Base-by-base conservation (phyloP, 2,888 invertebrate genomes). In the Pterostichus niger region DNA sequence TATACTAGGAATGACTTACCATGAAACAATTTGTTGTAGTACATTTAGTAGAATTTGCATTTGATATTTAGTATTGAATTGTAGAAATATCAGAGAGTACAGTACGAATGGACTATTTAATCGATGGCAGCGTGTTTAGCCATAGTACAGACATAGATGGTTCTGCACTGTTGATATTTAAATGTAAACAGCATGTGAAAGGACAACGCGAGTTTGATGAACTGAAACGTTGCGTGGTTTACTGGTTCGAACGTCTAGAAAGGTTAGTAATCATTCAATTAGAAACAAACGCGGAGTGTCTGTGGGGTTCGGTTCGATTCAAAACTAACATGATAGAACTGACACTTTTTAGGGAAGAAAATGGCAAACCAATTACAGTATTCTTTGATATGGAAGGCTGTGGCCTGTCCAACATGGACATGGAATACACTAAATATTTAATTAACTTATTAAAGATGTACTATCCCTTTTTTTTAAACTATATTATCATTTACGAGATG, bases 381-480 rank as follows among this genome's bases (percentile, higher is more conserved):
- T 94, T 98, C 87, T 97, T 98, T 87, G 98, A 98, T 89, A 96
- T 98, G 95, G 94, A 94, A 46, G 95, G 95, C 24, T 94, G 97
- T 84, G 97, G 98, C 0, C 87, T 98, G 0, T 92, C 94, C 7
- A 97, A 97, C 87, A 93, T 98, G 93, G 98, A 99, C 88, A 94
- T 98, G 94, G 98, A 98, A 35, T 93, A 98, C 83, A 96, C 96
- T 0, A 96, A 95, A 88, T 97, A 96, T 87, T 91, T 98, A 84
- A 97, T 98, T 85, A 94, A 93, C 24, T 92, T 97, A 24, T 96
- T 98, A 88, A 97, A 98, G 89, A 91, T 92, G 17, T 97, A 98
- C 88, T 98, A 98, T 90, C 98, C 98, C 0, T 93, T 93, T 88
- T 94, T 95, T 87, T 90, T 97, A 84, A 98, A 97, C 87, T 96